phyloP scores from a whole-genome alignment of 1,140 invertebrate species.

The Gonatopus flavifemur region DNA sequence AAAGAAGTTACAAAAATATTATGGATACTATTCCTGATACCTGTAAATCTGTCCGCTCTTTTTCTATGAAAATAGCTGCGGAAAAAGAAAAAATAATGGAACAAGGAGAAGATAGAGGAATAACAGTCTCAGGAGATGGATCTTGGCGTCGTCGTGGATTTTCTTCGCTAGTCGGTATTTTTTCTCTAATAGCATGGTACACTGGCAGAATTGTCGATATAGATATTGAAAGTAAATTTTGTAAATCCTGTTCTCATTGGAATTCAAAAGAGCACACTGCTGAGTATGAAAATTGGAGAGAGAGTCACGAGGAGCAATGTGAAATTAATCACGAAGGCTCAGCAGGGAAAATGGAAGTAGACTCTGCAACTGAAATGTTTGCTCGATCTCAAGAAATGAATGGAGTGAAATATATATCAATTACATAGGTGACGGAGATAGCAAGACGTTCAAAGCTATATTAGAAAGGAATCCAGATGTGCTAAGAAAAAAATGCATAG shows the following conservation, averaged over 20 bases:
- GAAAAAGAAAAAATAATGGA: not conserved
- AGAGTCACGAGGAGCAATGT: not conserved
- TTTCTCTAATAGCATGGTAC: not conserved
- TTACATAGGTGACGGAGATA: constrained; percentile 18
- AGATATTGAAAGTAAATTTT: too few relatives aligned
- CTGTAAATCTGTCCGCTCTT: not conserved
- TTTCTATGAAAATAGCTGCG: not conserved
- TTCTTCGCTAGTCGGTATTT: not conserved
- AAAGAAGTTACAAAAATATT: not conserved
- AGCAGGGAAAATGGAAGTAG: too few relatives aligned
- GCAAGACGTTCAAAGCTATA: constrained; percentile 17
- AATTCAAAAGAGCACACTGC: constrained; percentile 7
- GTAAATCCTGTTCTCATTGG: too few relatives aligned
- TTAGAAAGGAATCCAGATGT: too few relatives aligned
- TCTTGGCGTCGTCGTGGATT: too few relatives aligned
- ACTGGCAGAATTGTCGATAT: not conserved
- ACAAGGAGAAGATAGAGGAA: not conserved
- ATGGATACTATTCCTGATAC: not conserved
- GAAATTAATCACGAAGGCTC: too few relatives aligned
- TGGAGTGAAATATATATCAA: constrained; percentile 1
- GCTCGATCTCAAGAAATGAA: constrained; percentile 9
- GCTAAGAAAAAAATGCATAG: too few relatives aligned
- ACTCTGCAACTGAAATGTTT: constrained; percentile 17
- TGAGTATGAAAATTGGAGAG: not conserved
- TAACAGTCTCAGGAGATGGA: not conserved